Evolutionary conservation across 2,888 invertebrate genomes (phyloP).

Genomic region (Synanthedon vespiformis): DNA sequence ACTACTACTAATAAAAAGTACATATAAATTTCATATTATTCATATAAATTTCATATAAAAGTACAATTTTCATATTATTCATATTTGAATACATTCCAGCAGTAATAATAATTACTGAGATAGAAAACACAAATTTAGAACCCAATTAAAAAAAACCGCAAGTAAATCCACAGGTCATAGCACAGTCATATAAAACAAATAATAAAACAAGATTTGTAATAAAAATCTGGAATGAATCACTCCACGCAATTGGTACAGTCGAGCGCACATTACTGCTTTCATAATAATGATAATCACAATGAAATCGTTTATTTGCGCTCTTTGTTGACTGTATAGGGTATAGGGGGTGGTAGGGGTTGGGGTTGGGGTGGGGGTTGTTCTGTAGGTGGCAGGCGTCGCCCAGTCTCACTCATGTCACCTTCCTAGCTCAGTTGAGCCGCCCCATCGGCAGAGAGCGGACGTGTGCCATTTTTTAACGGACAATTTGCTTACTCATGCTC

Average conservation of each 20-base stretch:
- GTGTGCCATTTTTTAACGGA: constrained; percentile 21
- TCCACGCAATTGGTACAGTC: constrained; percentile 13
- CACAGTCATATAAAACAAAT: no score
- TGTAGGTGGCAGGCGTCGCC: constrained; percentile 15
- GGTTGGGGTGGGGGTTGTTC: not conserved
- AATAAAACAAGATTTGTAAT: not conserved
- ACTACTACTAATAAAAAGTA: no score
- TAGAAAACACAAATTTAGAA: no score
- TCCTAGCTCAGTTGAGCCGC: constrained; percentile 54
- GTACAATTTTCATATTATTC: no score
- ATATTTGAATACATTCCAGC: no score
- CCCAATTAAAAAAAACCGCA: no score
- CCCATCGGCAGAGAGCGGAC: constrained; percentile 40
- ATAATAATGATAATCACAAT: not conserved
- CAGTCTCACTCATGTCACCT: constrained; percentile 4
- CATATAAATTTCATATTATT: no score
- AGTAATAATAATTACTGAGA: no score
- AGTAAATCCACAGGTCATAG: no score
- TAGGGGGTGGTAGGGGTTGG: no score
- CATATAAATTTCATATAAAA: no score
- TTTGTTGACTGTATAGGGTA: not conserved
- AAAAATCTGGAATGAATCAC: not conserved
- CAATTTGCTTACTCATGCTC: constrained; percentile 30
- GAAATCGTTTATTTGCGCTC: not conserved
- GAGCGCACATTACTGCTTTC: not conserved